These are phyloP conservation scores for Lasioglossum oenotherae DNA, from an alignment of 2,888 invertebrate species.

Conservation along the genomic window DNA sequence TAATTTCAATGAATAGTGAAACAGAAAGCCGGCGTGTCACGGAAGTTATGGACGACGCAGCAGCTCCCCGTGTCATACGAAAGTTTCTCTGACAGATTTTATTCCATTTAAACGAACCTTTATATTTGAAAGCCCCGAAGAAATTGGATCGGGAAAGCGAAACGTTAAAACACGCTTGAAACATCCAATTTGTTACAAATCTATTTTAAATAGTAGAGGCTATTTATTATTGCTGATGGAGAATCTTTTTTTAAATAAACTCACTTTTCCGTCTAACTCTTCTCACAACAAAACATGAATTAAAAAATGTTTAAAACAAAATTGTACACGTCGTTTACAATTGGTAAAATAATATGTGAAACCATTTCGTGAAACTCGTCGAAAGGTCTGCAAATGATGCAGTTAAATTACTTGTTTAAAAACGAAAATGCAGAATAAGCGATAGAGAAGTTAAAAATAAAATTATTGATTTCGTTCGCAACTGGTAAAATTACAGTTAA, in stretches of 20 bases:
- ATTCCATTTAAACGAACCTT: slow-evolving; percentile 9
- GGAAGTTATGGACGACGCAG: neutral
- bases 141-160: neutral
- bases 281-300: neutral
- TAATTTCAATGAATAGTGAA: slow-evolving; percentile 24
- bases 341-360: neutral
- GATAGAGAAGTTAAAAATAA: neutral
- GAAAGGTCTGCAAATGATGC: neutral
- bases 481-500: neutral
- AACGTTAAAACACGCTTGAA: neutral
- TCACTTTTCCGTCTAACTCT: neutral
- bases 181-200: neutral
- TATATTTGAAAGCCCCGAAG: neutral
- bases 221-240: neutral
- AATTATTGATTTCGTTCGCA: neutral
- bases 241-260: neutral
- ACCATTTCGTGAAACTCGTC: neutral
- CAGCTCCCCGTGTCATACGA: neutral
- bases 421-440: neutral
- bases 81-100: neutral
- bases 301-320: neutral
- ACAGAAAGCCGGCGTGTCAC: neutral
- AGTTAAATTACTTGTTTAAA: neutral
- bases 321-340: neutral
- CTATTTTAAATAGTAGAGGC: neutral